phyloP scores from a whole-genome alignment of 2,888 invertebrate species.

The Ctenicera cuprea region DNA sequence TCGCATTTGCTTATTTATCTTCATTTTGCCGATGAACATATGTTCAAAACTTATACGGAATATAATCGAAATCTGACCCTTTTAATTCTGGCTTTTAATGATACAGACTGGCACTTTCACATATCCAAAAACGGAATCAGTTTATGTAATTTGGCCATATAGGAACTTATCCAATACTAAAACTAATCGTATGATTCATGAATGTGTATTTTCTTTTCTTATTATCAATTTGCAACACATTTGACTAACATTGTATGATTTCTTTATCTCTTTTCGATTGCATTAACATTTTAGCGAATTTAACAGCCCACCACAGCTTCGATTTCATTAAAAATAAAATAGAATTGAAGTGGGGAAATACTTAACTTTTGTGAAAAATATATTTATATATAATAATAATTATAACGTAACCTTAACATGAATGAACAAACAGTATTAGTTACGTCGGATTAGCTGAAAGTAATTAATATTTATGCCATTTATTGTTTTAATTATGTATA shows the following conservation, averaged over 20 bases:
- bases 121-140: slow-evolving; percentile 40
- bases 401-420: too few species aligned
- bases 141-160: slow-evolving; percentile 42
- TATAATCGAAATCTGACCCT: slow-evolving; percentile 31
- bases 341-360: too few species aligned
- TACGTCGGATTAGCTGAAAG: too few species aligned
- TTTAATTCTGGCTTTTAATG: slow-evolving; percentile 27
- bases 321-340: too few species aligned
- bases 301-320: neutral
- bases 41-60: slow-evolving; percentile 21
- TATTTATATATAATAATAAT: too few species aligned
- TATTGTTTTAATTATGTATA: neutral
- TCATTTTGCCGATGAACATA: neutral
- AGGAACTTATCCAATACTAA: slow-evolving; percentile 22
- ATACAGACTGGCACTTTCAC: slow-evolving; percentile 29
- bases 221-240: slow-evolving; percentile 11
- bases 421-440: too few species aligned
- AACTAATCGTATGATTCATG: slow-evolving; percentile 27
- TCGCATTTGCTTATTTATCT: neutral
- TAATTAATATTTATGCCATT: too few species aligned
- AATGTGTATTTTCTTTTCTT: slow-evolving; percentile 4
- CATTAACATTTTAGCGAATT: slow-evolving; percentile 9
- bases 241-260: slow-evolving; percentile 1
- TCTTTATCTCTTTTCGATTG: slow-evolving; percentile 7
- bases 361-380: too few species aligned